Base-by-base conservation (phyloP, 2,797 vertebrate species). In the Ctenopoma kingsleyae region DNA sequence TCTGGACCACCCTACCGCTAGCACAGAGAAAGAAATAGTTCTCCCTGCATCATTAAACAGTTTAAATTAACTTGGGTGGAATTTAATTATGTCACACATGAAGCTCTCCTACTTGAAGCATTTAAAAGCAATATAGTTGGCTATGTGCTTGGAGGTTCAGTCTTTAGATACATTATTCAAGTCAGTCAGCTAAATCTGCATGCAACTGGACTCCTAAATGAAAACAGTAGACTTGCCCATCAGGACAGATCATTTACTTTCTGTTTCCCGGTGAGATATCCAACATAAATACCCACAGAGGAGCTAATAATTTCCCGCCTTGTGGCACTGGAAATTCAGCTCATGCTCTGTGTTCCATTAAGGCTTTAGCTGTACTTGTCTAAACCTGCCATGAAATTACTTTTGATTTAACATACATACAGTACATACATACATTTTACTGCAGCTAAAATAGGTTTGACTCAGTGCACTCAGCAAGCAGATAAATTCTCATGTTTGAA, bases 21-120 rank as follows among this genome's bases (percentile, higher is more conserved):
- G 85, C 87, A 82, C 76, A 69, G 78, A 81, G 52, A 87, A 91
- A 92, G 63, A 92, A 93, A 91, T 78, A 80, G 87, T 90, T 91
- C 85, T 91, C 80, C 77, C 83, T 88, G 93, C 91, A 91, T 91
- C 92, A 93, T 94, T 94, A 92, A 93, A 92, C 91, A 88, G 80
- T 89, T 84, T 89, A 88, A 94, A 94, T 94, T 91, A 93, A 90
- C 88, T 93, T 74, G 80, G 89, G 69, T 84, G 73, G 85, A 91
- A 92, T 91, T 92, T 89, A 94, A 92, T 94, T 91, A 92, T 92
- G 89, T 93, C 90, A 93, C 91, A 94, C 90, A 88, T 89, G 86
- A 89, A 78, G 82, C 88, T 80, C 81, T 83, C 79, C 85, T 67
- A 88, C 85, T 89, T 80, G 60, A 74, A 89, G 84, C 87, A 72